Percentiles rank a stretch among this genome's conserved stretches.
Evolutionary conservation across 2,797 vertebrate genomes (phyloP).

Genomic region (Psittacula derbiana): DNA sequence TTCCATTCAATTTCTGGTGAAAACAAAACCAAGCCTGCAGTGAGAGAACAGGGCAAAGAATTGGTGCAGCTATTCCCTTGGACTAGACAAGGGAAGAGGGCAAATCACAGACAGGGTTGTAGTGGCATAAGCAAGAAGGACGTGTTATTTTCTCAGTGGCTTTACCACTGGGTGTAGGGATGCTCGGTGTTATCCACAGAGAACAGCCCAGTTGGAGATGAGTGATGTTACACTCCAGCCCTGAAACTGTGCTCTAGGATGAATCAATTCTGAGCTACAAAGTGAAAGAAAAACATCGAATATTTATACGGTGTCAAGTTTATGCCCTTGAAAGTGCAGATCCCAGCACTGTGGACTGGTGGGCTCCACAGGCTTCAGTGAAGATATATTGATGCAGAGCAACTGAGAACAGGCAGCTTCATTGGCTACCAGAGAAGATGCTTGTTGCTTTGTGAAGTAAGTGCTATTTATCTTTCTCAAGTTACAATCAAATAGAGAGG

Average conservation of each 20-base stretch:
- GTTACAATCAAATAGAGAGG: neutral
- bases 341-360: neutral
- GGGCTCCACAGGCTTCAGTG: neutral
- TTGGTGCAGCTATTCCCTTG: neutral
- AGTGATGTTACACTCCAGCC: slow-evolving; percentile 1
- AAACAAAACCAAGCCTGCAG: neutral
- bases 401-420: neutral
- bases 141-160: neutral
- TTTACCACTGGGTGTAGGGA: neutral
- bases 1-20: neutral
- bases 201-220: neutral
- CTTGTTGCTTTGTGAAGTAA: neutral
- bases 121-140: neutral
- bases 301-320: slow-evolving; percentile 31
- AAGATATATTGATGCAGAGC: slow-evolving; percentile 4
- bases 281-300: slow-evolving; percentile 1
- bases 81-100: neutral
- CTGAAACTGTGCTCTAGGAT: neutral
- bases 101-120: neutral
- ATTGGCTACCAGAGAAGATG: neutral
- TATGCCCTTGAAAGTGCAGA: slow-evolving; percentile 34
- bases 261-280: slow-evolving; percentile 31
- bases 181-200: neutral
- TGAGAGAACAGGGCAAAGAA: neutral
- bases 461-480: neutral